phyloP scores from a whole-genome alignment of 2,888 invertebrate genomes.

The Uropetala carovei region DNA sequence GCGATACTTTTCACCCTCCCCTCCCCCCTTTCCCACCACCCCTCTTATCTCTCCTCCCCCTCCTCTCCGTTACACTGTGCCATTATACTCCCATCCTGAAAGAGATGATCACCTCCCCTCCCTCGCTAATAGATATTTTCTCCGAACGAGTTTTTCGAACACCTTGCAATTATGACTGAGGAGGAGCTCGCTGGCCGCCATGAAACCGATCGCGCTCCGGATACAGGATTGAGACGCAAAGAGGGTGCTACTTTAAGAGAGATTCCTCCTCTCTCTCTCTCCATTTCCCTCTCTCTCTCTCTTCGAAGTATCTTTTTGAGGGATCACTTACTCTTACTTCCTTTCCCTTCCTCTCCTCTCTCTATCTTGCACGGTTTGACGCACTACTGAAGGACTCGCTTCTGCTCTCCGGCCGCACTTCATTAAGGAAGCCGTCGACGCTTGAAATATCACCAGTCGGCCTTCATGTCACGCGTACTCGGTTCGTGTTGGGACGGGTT shows the following conservation, averaged over 20 bases:
- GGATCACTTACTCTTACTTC: background rate
- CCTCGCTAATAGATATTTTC: constrained; percentile 30
- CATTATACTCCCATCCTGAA: background rate
- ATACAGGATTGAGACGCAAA: background rate
- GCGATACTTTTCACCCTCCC: background rate
- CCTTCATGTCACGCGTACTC: constrained; percentile 45
- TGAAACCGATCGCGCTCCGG: background rate
- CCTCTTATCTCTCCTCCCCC: constrained; percentile 66
- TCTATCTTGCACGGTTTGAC: background rate
- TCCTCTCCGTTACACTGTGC: constrained; percentile 6
- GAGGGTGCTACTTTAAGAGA: background rate
- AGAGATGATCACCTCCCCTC: background rate
- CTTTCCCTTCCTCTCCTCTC: background rate
- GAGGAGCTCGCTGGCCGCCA: background rate
- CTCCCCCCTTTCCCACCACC: background rate
- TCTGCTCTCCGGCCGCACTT: background rate
- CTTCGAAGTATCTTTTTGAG: background rate
- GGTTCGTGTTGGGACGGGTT: constrained; percentile 37
- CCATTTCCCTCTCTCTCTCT: constrained; percentile 47
- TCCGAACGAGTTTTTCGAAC: background rate
- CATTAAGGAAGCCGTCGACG: constrained; percentile 39
- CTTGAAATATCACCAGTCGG: constrained; percentile 47
- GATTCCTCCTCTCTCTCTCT: background rate
- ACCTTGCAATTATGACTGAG: background rate
- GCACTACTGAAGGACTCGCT: background rate